Evolutionary conservation across 2,888 invertebrate species (phyloP).

Genomic region (Dilophus febrilis): DNA sequence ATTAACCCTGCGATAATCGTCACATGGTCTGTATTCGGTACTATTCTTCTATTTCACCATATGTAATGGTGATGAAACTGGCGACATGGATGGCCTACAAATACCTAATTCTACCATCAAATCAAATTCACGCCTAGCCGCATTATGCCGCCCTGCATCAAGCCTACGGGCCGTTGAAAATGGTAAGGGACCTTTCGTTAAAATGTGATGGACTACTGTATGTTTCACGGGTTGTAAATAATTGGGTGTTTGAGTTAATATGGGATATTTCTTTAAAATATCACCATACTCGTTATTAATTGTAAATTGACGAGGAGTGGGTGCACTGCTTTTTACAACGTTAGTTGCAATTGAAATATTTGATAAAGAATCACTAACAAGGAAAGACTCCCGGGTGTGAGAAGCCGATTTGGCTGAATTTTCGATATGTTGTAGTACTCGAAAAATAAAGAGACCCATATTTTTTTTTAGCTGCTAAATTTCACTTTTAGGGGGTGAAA

Average conservation of each 20-base stretch:
- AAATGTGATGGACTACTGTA: slow-evolving; percentile 7
- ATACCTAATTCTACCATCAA: slow-evolving; percentile 1
- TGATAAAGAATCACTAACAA: too few species aligned
- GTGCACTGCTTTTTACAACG: too few species aligned
- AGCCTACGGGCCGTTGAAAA: slow-evolving; percentile 7
- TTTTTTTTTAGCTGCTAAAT: too few species aligned
- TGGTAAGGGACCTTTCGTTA: slow-evolving; percentile 7
- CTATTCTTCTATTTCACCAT: slow-evolving; percentile 6
- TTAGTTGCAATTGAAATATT: too few species aligned
- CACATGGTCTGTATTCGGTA: slow-evolving; percentile 1
- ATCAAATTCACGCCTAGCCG: slow-evolving; percentile 7
- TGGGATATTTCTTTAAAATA: too few species aligned
- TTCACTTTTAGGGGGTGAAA: too few species aligned
- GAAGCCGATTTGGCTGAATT: too few species aligned
- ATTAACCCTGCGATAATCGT: slow-evolving; percentile 8
- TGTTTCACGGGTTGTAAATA: slow-evolving; percentile 5
- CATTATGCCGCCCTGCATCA: slow-evolving; percentile 4
- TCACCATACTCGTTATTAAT: not conserved
- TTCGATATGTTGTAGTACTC: too few species aligned
- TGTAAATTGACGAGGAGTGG: not conserved
- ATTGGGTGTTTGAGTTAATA: not conserved
- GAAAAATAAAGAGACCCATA: too few species aligned
- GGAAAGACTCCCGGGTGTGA: too few species aligned
- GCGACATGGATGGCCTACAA: slow-evolving; percentile 5
- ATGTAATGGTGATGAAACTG: slow-evolving; percentile 7